Percentiles rank a stretch among this genome's conserved stretches.
phyloP scores from a whole-genome alignment of 2,888 invertebrate species.

The Hyalella azteca region DNA sequence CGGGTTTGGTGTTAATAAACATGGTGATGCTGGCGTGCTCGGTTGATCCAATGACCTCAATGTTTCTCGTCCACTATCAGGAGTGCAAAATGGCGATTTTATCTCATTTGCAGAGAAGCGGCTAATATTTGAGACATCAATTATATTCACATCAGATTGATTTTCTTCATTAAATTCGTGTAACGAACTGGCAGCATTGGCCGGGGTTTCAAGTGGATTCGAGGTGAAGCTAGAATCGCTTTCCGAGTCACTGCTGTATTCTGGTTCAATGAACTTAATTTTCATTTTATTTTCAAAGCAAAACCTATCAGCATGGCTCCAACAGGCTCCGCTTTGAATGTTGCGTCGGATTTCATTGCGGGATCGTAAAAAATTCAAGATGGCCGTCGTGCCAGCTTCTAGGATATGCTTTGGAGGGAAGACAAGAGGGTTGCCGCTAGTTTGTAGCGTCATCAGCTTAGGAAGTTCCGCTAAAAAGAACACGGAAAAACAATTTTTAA shows the following conservation, averaged over 20 bases:
- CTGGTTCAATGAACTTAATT: not conserved
- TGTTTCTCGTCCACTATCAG: constrained; percentile 47
- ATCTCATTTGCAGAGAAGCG: too few relatives aligned
- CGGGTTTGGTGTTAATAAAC: constrained; percentile 49
- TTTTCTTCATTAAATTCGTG: too few relatives aligned
- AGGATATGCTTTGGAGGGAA: constrained; percentile 47
- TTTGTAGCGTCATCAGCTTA: constrained; percentile 47
- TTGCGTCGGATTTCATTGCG: not conserved
- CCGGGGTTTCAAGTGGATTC: not conserved
- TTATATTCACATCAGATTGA: too few relatives aligned
- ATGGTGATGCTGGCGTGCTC: constrained; percentile 37
- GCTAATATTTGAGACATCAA: too few relatives aligned
- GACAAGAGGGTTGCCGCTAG: constrained; percentile 48
- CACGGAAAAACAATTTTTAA: not conserved
- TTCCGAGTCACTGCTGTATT: not conserved
- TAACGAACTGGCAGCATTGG: too few relatives aligned
- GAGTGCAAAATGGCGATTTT: too few relatives aligned
- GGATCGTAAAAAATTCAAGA: constrained; percentile 38
- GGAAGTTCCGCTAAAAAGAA: constrained; percentile 22
- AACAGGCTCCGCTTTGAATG: constrained; percentile 24
- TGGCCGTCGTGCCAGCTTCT: constrained; percentile 39
- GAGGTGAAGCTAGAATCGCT: not conserved
- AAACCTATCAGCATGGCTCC: not conserved
- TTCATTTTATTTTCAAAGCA: not conserved
- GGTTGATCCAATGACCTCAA: constrained; percentile 40